Percentiles rank a stretch among this genome's conserved stretches.
These are phyloP conservation scores for Drosophila punjabiensis DNA, from an alignment of 1,140 invertebrate genomes.

Conservation along the genomic window DNA sequence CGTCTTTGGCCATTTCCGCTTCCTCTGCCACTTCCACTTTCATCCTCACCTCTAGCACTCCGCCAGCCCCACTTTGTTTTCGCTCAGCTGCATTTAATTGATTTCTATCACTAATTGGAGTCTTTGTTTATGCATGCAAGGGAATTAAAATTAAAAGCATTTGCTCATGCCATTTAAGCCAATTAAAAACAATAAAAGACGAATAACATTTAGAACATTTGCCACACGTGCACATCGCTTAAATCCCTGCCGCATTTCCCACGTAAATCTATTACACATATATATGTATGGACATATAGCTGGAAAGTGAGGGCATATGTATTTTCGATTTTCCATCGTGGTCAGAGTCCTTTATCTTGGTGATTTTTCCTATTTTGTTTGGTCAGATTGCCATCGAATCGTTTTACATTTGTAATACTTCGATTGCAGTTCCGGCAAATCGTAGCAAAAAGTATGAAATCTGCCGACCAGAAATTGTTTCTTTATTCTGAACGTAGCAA, in stretches of 20 bases:
- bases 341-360: slow-evolving; percentile 5
- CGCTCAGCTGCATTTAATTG: slow-evolving; percentile 49
- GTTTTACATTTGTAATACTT: slow-evolving; percentile 75
- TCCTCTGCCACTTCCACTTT: slow-evolving; percentile 5
- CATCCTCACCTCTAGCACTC: neutral
- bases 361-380: slow-evolving; percentile 7
- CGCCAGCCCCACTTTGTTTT: slow-evolving; percentile 7
- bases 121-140: slow-evolving; percentile 55
- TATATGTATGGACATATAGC: neutral
- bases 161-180: slow-evolving; percentile 53
- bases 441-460: slow-evolving; percentile 36
- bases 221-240: slow-evolving; percentile 18
- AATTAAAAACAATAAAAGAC: slow-evolving; percentile 39
- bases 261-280: slow-evolving; percentile 5
- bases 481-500: slow-evolving; percentile 55
- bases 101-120: slow-evolving; percentile 61
- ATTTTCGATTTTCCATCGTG: slow-evolving; percentile 1
- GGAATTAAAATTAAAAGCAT: slow-evolving; percentile 60
- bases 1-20: slow-evolving; percentile 19
- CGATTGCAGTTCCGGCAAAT: slow-evolving; percentile 63
- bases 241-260: slow-evolving; percentile 3
- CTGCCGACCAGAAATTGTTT: slow-evolving; percentile 64
- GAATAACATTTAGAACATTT: slow-evolving; percentile 36
- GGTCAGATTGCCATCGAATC: slow-evolving; percentile 60
- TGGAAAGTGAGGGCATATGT: neutral